These are phyloP conservation scores for Petromus typicus DNA, from an alignment of 2,113 vertebrate species.

Conservation along the genomic window DNA sequence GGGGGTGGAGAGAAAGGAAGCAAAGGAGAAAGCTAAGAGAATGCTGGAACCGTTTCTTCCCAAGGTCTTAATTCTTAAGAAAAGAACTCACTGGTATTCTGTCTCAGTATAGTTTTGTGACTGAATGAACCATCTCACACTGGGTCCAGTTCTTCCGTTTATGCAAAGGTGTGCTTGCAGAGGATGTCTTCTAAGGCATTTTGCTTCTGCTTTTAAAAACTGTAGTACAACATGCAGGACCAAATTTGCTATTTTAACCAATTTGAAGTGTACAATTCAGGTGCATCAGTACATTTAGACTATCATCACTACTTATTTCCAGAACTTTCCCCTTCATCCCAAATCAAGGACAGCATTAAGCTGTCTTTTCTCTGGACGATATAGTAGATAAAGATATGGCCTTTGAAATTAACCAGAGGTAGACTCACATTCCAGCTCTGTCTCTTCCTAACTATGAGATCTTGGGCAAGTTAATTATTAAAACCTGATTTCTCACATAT, in stretches of 20 bases:
- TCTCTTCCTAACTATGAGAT: neutral
- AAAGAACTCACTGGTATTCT: neutral
- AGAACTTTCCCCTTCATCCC: neutral
- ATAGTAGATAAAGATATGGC: neutral
- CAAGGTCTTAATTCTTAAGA: neutral
- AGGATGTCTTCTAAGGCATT: neutral
- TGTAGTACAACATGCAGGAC: neutral
- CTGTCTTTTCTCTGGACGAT: neutral
- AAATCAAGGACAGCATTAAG: neutral
- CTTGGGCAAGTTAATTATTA: slow-evolving; percentile 33
- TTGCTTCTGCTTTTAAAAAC: neutral
- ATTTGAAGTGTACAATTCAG: too few relatives aligned
- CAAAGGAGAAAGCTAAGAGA: neutral
- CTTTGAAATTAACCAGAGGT: neutral
- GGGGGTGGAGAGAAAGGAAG: neutral
- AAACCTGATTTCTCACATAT: neutral
- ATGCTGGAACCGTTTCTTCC: neutral
- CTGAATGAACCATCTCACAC: neutral
- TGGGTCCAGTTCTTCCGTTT: neutral
- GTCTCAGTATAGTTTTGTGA: neutral
- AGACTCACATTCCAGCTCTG: neutral
- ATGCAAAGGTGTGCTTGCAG: neutral
- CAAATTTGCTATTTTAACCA: neutral
- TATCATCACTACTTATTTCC: neutral
- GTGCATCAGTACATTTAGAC: neutral